Base-by-base conservation (phyloP, 2,797 vertebrate genomes). In the Florisuga fusca region DNA sequence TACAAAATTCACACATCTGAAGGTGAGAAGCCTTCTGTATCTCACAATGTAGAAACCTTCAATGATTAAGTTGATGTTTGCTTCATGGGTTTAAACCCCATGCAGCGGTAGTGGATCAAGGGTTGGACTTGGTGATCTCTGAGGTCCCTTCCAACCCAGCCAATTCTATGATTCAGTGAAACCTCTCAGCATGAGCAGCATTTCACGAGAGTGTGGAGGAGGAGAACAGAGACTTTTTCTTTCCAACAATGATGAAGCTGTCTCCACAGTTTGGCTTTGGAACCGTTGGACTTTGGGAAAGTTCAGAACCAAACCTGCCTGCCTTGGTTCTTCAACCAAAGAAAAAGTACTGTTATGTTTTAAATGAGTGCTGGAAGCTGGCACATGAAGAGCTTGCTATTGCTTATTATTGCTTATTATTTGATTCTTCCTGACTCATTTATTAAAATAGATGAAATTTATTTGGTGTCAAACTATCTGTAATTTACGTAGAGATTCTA, bases 1-100 rank as follows among this genome's bases (percentile, higher is more conserved):
- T 91, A 93, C 87, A 78, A 57, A 97, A 97, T 96, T 96, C 96
- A 84, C 90, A 96, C 85, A 94, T 94, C 93, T 96, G 72, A n/a
- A n/a, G n/a, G n/a, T n/a, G n/a, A 96, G 89, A 94, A 90, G 86
- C 58, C 53, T 90, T 91, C 84, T 87, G 85, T 63, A 93, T 90
- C 41, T 95, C 62, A 66, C 25, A 59, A 69, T 90, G 63, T 22
- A 88, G 69, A 91, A 94, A 67, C 81, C 89, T 96, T 97, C 89
- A 95, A 97, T 96, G 93, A 82, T 15, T 59, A 76, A 92, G 69
- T 33, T 92, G 88, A 22, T 79, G 69, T 72, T 96, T 94, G 50
- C 77, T 79, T 78, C 84, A 29, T 91, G 76, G 34, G 64, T 87
- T 83, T 96, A 84, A 94, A 94, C n/a, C n/a, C n/a, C n/a, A n/a